These are phyloP conservation scores for Pangasius macronema DNA, from an alignment of 2,797 vertebrate genomes.

Conservation along the genomic window DNA sequence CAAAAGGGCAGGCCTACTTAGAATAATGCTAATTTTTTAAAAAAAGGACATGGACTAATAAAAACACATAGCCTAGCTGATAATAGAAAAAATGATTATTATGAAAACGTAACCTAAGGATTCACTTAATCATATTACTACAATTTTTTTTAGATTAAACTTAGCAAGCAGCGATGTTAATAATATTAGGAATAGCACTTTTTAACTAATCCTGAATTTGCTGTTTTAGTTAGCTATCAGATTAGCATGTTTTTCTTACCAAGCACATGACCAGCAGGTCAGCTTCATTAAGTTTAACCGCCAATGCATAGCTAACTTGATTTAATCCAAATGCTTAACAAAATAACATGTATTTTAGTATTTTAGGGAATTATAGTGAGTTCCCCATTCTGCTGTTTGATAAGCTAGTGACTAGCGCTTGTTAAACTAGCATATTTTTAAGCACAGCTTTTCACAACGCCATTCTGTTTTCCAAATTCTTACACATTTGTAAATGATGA, in stretches of 20 bases:
- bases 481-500: background rate
- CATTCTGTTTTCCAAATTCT: background rate
- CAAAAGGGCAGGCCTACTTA: background rate
- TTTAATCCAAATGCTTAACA: background rate
- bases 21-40: background rate
- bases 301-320: background rate
- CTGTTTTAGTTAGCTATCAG: background rate
- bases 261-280: background rate
- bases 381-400: background rate
- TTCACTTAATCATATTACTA: background rate
- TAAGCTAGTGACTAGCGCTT: background rate
- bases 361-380: background rate
- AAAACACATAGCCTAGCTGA: background rate
- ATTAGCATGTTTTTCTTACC: background rate
- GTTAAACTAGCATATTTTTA: background rate
- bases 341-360: background rate
- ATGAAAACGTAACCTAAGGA: background rate
- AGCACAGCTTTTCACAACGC: too few species aligned
- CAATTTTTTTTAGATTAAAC: background rate
- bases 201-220: background rate
- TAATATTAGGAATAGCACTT: background rate
- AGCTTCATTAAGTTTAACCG: background rate
- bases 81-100: background rate
- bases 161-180: background rate
- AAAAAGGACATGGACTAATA: background rate